These are phyloP conservation scores for Chelonia mydas DNA, from an alignment of 2,797 vertebrate species.

Conservation along the genomic window DNA sequence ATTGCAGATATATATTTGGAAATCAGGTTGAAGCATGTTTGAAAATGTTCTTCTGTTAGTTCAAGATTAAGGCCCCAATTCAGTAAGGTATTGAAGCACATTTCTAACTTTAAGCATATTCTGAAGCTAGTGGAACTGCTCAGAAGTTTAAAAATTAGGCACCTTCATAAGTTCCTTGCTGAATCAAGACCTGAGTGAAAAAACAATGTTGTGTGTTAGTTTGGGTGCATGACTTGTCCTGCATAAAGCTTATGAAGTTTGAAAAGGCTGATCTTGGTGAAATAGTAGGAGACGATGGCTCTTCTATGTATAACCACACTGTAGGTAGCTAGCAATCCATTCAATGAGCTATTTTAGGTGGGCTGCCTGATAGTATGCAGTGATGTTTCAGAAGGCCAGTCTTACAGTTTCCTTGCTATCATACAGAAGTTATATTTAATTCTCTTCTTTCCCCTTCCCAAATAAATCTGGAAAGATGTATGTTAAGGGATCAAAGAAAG, in stretches of 20 bases:
- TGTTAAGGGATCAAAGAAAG: background rate
- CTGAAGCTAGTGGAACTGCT: background rate
- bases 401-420: background rate
- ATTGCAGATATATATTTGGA: background rate
- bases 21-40: background rate
- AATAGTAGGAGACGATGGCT: background rate
- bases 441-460: background rate
- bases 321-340: background rate
- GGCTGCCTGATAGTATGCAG: background rate
- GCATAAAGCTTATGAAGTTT: background rate
- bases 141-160: background rate
- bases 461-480: background rate
- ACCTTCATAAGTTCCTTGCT: background rate
- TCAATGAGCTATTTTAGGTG: background rate
- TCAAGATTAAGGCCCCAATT: background rate
- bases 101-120: background rate
- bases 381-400: background rate
- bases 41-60: background rate
- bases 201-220: background rate
- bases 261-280: background rate
- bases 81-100: background rate
- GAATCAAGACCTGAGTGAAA: background rate
- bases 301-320: background rate
- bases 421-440: background rate
- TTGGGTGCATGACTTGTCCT: background rate